phyloP scores from a whole-genome alignment of 2,888 invertebrate species.

The Drosophila infuscata region DNA sequence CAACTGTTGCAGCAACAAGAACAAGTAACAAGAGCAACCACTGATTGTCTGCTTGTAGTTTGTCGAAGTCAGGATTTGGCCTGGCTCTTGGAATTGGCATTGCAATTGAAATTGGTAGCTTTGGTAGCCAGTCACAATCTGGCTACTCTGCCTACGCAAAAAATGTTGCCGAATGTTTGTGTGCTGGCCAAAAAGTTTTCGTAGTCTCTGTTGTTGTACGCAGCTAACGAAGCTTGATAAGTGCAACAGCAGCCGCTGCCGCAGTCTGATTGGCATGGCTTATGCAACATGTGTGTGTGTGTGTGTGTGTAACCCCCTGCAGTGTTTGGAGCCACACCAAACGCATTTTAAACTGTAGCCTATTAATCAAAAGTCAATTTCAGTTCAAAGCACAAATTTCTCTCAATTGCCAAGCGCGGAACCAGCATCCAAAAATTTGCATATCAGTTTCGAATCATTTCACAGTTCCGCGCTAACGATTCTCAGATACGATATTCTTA shows the following conservation, averaged over 20 bases:
- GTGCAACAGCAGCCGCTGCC: constrained; percentile 21
- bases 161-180: constrained; percentile 18
- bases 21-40: constrained; percentile 22
- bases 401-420: constrained; percentile 38
- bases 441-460: constrained; percentile 68
- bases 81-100: constrained; percentile 15
- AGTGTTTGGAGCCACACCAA: constrained; percentile 7
- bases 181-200: constrained; percentile 9
- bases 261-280: constrained; percentile 32
- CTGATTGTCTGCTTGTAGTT: constrained; percentile 32
- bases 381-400: constrained; percentile 44
- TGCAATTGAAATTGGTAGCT: constrained; percentile 17
- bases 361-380: constrained; percentile 53
- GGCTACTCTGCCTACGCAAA: constrained; percentile 53
- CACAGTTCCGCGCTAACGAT: constrained; percentile 59
- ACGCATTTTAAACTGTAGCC: constrained; percentile 37
- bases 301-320: constrained; percentile 7
- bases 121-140: not conserved
- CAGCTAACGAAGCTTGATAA: constrained; percentile 50
- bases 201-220: not conserved
- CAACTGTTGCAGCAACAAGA: constrained; percentile 13
- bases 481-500: constrained; percentile 38
- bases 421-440: constrained; percentile 50
- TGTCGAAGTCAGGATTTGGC: not conserved
- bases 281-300: constrained; percentile 26